phyloP scores from a whole-genome alignment of 2,888 invertebrate species.

The Tenthredo distinguenda region DNA sequence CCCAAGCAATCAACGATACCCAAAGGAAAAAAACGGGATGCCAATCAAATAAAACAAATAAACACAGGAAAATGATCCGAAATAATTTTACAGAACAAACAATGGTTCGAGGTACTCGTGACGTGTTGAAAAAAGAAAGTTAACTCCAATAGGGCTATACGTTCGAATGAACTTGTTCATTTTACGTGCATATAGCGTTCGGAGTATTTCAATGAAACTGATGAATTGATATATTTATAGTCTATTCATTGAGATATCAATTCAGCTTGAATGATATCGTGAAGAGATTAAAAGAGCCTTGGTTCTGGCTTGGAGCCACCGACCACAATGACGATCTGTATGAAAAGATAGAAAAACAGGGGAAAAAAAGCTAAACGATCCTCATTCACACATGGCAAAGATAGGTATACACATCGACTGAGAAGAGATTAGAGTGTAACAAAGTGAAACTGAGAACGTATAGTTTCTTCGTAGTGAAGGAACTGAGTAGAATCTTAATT shows the following conservation, averaged over 20 bases:
- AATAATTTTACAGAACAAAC: not conserved
- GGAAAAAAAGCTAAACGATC: not conserved
- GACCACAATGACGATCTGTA: not conserved
- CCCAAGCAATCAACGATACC: not conserved
- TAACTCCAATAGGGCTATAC: not conserved
- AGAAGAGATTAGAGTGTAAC: slow-evolving; percentile 8
- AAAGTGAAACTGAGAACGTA: not conserved
- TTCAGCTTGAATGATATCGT: not conserved
- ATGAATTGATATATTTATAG: not conserved
- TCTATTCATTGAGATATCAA: not conserved
- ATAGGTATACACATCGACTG: not conserved
- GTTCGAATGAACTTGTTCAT: not conserved
- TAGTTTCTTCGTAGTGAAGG: not conserved
- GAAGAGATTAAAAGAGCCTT: not conserved
- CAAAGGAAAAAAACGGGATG: not conserved
- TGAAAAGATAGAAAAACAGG: not conserved
- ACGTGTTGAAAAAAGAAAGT: not conserved
- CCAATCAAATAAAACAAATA: not conserved
- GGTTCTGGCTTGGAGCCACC: not conserved
- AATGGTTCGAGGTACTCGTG: not conserved
- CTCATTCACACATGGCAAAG: not conserved
- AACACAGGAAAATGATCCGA: not conserved
- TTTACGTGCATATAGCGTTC: not conserved
- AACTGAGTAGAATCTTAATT: slow-evolving; percentile 21
- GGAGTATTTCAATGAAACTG: not conserved